Evolutionary conservation across 2,888 invertebrate genomes (phyloP), one percentile per base, ranked within the genome.

Genomic region (Himalopsyche kuldschensis): DNA sequence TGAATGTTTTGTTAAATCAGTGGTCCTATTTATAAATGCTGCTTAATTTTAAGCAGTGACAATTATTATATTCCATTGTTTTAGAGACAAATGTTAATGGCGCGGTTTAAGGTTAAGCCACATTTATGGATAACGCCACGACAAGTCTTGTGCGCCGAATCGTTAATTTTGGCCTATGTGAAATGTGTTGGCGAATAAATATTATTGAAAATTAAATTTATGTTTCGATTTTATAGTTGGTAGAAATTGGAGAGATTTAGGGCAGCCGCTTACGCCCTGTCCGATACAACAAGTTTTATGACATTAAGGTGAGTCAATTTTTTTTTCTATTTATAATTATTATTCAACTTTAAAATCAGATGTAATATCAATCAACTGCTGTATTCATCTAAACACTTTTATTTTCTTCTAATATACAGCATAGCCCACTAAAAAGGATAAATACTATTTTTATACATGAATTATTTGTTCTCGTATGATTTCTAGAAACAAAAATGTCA

Each of bases 1-100:
- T 85, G 85, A 85, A 69, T 84, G 48, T 82, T 85, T 81, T 85
- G 85, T 85, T 85, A 83, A 80, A 78, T 77, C 32, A n/a, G 69
- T 69, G 69, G 69, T 82, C 32, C 75, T 76, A 79, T 79, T 75
- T 48, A 55, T 77, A 55, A 32, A 27, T 78, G 46, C 27, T 78
- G 47, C 17, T 30, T 69, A 69, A 69, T 27, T 69, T 69, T 69
- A 69, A 27, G 11, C 24, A 4, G 69, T 15, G 69, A 69, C 24
- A 69, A 69, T 69, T 69, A 69, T 27, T 15, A 4, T 69, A 69
- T 27, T 24, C 24, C 27, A 69, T 69, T 69, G 69, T 69, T 69
- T 69, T 30, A 69, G 69, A 69, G 27, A 69, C 69, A 69, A 8
- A 27, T 69, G 30, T 27, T 69, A 15, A 4, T 30, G 10, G 6